These are phyloP conservation scores for Lingula anatina DNA, from an alignment of 2,888 invertebrate species.

Conservation along the genomic window DNA sequence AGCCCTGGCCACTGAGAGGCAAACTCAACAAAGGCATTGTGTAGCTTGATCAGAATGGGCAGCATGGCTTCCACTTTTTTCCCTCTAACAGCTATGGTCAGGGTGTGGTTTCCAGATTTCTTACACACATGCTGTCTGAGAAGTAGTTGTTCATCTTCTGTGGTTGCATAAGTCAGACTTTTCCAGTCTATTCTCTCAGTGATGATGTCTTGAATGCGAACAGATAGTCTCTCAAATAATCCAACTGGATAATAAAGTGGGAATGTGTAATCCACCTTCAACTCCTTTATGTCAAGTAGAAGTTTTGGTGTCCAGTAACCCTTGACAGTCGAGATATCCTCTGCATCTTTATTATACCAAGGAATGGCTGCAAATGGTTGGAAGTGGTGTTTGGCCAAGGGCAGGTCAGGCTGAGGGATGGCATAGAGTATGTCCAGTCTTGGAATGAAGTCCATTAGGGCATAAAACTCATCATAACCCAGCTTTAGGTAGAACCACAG, in stretches of 20 bases:
- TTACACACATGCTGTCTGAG: not conserved
- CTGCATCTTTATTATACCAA: constrained; percentile 33
- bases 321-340: constrained; percentile 14
- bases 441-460: constrained; percentile 35
- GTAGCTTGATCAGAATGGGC: not conserved
- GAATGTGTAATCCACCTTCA: constrained; percentile 18
- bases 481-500: constrained; percentile 41
- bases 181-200: constrained; percentile 36
- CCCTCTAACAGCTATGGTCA: not conserved
- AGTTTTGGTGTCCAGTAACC: constrained; percentile 23
- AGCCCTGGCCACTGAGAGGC: not conserved
- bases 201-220: constrained; percentile 31
- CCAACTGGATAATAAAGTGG: constrained; percentile 27
- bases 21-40: not conserved
- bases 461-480: constrained; percentile 24
- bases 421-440: constrained; percentile 41
- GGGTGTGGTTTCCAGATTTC: not conserved
- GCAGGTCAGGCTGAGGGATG: constrained; percentile 35
- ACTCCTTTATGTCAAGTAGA: constrained; percentile 14
- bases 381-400: constrained; percentile 19
- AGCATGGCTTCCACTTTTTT: not conserved
- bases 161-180: constrained; percentile 29
- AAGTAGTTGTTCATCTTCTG: constrained; percentile 9
- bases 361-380: constrained; percentile 41
- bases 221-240: constrained; percentile 25